Evolutionary conservation across 2,888 invertebrate species (phyloP).

Genomic region (Aphrophora alni): DNA sequence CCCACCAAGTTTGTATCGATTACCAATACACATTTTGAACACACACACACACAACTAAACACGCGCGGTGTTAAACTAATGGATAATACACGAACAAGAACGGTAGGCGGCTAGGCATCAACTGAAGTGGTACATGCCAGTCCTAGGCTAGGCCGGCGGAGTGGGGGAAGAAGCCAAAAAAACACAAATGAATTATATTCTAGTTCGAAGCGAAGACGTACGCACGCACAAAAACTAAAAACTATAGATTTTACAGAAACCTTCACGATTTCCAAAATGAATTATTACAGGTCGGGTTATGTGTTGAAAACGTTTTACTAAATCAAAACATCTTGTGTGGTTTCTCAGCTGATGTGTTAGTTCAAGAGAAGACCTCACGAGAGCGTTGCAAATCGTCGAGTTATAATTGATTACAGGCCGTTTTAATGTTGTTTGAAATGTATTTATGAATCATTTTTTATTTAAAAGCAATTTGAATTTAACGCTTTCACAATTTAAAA

Average conservation of each 20-base stretch:
- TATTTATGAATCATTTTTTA: too few relatives aligned
- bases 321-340: not conserved
- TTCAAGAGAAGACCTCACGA: not conserved
- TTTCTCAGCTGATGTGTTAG: not conserved
- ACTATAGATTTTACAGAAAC: not conserved
- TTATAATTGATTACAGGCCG: too few relatives aligned
- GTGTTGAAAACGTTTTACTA: not conserved
- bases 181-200: not conserved
- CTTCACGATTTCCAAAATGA: not conserved
- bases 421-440: too few relatives aligned
- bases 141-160: not conserved
- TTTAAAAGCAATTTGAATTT: not conserved
- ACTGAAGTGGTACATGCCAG: not conserved
- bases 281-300: not conserved
- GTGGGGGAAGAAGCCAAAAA: slow-evolving; percentile 7
- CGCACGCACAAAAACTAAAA: not conserved
- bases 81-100: not conserved
- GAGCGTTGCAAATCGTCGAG: not conserved
- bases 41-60: not conserved
- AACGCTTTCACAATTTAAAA: not conserved
- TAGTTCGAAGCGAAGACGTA: not conserved
- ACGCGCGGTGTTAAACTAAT: not conserved
- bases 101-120: not conserved
- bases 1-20: not conserved
- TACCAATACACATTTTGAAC: not conserved